phyloP scores from a whole-genome alignment of 1,140 invertebrate genomes.

The Vanessa tameamea region DNA sequence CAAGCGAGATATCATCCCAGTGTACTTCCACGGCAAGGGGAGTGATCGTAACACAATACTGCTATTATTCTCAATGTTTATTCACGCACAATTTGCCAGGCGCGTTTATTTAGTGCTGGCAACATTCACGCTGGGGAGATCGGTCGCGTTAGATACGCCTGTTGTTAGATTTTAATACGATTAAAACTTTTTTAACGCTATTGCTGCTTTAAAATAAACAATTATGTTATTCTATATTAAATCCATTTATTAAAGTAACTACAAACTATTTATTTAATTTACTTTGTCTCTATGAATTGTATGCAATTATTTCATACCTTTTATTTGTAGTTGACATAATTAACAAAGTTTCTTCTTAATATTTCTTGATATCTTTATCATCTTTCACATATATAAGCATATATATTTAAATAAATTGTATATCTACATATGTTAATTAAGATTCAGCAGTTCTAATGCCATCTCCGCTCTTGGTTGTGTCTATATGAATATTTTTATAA shows the following conservation, averaged over 20 bases:
- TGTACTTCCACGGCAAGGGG: slow-evolving; percentile 30
- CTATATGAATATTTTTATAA: too few relatives aligned
- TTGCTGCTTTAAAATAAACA: slow-evolving; percentile 5
- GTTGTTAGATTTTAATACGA: slow-evolving; percentile 53
- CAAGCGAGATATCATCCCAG: slow-evolving; percentile 33
- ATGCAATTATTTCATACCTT: too few relatives aligned
- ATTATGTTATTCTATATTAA: background rate
- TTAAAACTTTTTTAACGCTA: slow-evolving; percentile 37
- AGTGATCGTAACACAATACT: slow-evolving; percentile 59
- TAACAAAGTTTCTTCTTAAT: too few relatives aligned
- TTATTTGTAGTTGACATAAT: too few relatives aligned
- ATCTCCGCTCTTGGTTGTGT: too few relatives aligned
- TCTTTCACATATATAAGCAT: too few relatives aligned
- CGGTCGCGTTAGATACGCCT: slow-evolving; percentile 8
- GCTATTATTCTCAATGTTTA: slow-evolving; percentile 79
- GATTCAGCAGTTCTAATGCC: too few relatives aligned
- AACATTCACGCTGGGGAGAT: slow-evolving; percentile 45
- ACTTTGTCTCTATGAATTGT: too few relatives aligned
- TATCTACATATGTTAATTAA: too few relatives aligned
- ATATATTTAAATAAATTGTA: too few relatives aligned
- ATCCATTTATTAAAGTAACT: background rate
- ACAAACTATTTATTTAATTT: background rate
- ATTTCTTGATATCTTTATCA: too few relatives aligned
- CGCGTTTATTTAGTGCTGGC: slow-evolving; percentile 64
- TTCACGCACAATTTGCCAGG: slow-evolving; percentile 69